Base-by-base conservation (phyloP, 2,888 invertebrate species). In the Xestia xanthographa region DNA sequence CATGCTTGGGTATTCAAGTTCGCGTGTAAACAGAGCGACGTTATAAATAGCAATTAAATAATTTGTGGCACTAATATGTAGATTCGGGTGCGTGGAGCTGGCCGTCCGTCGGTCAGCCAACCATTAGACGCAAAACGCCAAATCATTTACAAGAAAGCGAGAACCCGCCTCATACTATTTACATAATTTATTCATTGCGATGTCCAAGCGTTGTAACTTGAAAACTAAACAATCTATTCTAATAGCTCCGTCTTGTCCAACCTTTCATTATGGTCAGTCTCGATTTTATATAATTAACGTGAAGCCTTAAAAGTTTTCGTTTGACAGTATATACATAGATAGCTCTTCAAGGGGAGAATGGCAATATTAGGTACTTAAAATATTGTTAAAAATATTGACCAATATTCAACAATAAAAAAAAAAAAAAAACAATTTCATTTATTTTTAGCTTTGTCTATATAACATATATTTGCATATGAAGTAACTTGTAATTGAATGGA, bases 101-200 rank as follows among this genome's bases (percentile, higher is more conserved):
- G 84, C 86, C 77, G 75, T 22, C 86, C 77, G 75, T 22, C 84
- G 77, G 73, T 91, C 84, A 78, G 75, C 43, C 79, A 90, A 91
- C 94, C 92, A 95, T 95, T 95, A 95, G 91, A 92, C 91, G 91
- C 90, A 93, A 94, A 95, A 94, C 95, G 94, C 92, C 94, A 95
- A 95, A 95, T 94, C 95, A 95, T 96, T 95, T 95, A 95, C 95
- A 94, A 95, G 94, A 95, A 95, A 96, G 95, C 95, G 94, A 95
- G 94, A 94, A 92, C 94, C 94, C 93, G 92, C 94, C 94, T 94
- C 90, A 91, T 90, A 92, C 86, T 94, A 96, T 96, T 95, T 95
- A 95, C 96, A 96, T 96, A 96, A 96, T 96, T 96, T 96, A 96
- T 96, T 94, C 96, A 92, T 84, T 82, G 86, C 87, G 87, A 84